Evolutionary conservation across 2,113 vertebrate genomes (phyloP).

Genomic region (Chlorodrepanis virens): DNA sequence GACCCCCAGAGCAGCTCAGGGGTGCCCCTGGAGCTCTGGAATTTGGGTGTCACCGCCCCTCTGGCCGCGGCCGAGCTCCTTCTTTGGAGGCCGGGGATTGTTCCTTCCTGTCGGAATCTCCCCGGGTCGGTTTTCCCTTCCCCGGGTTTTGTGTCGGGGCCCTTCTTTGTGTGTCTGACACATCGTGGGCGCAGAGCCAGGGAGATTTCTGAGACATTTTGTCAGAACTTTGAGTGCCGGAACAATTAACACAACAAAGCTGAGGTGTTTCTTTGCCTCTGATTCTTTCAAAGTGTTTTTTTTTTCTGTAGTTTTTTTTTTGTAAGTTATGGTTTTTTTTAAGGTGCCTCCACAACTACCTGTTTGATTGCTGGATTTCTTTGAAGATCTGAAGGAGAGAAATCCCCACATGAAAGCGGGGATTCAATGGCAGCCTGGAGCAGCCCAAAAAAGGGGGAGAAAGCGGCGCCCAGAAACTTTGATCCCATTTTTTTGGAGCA

Average conservation of each 20-base stretch:
- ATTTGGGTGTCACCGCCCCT: background rate
- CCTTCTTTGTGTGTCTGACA: background rate
- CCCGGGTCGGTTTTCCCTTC: background rate
- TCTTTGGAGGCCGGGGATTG: background rate
- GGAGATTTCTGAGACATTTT: background rate
- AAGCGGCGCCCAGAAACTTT: background rate
- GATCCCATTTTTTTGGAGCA: background rate
- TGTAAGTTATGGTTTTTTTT: background rate
- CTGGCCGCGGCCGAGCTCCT: rapidly evolving
- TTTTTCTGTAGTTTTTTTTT: background rate
- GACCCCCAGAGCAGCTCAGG: background rate
- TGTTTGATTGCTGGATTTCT: conserved; percentile 39
- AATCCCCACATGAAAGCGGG: conserved; percentile 51
- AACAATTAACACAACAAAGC: conserved; percentile 56
- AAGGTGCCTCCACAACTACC: background rate
- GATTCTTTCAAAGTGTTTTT: background rate
- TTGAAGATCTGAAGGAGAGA: conserved; percentile 58
- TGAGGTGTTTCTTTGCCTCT: background rate
- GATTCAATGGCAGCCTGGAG: conserved; percentile 27
- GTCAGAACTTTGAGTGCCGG: background rate
- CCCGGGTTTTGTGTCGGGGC: background rate
- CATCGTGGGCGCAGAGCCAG: background rate
- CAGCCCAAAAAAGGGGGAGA: background rate
- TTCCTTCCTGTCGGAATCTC: background rate
- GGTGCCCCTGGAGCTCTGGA: background rate